Evolutionary conservation across 2,113 vertebrate genomes (phyloP).

Genomic region (Porphyrio hochstetteri): DNA sequence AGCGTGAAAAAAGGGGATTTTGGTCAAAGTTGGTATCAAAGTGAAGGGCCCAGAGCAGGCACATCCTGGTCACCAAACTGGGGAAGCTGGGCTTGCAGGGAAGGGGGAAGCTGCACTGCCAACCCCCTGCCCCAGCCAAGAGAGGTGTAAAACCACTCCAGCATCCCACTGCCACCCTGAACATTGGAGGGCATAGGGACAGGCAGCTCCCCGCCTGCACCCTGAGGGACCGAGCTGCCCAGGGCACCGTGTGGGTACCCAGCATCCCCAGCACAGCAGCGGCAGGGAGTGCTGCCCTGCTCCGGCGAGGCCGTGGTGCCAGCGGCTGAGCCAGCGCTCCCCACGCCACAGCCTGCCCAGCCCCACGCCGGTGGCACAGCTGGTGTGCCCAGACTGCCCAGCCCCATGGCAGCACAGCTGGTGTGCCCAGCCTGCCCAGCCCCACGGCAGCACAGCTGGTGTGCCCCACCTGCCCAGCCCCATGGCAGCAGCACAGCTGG

Average conservation of each 20-base stretch:
- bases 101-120: not conserved
- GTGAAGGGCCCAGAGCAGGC: fast-evolving
- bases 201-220: not conserved
- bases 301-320: fast-evolving
- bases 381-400: no score
- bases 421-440: not conserved
- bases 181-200: not conserved
- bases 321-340: not conserved
- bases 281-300: not conserved
- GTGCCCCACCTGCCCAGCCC: not conserved
- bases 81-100: not conserved
- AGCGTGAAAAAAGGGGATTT: not conserved
- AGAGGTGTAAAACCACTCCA: not conserved
- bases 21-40: not conserved
- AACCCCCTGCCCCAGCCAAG: not conserved
- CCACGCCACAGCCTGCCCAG: not conserved
- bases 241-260: fast-evolving
- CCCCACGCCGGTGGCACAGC: not conserved
- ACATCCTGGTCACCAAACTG: not conserved
- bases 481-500: not conserved
- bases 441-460: not conserved
- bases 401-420: no score
- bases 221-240: not conserved
- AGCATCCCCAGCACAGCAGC: fast-evolving
- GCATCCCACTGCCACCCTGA: fast-evolving